Conservation (phyloP, 2,113 vertebrate genomes). For the Pseudorhombus dupliciocellatus region DNA sequence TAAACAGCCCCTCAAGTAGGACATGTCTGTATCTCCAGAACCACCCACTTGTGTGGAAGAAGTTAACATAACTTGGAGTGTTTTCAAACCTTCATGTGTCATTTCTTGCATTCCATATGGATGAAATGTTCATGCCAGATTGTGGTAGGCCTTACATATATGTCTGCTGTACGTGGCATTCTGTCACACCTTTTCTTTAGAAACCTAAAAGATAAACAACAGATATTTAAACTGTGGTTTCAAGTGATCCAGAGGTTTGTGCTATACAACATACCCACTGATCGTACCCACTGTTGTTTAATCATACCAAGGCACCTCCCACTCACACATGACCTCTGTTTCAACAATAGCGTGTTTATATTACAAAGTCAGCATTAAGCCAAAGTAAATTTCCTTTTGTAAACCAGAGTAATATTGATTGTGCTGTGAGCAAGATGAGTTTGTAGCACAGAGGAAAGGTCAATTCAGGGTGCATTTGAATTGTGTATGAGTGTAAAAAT, state of each 20-base stretch:
- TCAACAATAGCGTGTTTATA: constrained; percentile 22
- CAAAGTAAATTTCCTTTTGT: constrained; percentile 50
- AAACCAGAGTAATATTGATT: constrained; percentile 52
- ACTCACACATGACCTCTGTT: constrained; percentile 20
- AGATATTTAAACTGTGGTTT: too few species aligned
- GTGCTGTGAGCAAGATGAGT: constrained; percentile 41
- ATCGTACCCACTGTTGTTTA: constrained; percentile 3
- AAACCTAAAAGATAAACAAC: neutral
- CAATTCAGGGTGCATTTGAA: neutral
- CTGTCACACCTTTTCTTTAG: neutral
- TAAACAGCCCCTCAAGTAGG: constrained; percentile 30
- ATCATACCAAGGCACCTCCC: constrained; percentile 6
- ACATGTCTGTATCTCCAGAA: neutral
- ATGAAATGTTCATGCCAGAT: neutral
- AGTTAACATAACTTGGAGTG: constrained; percentile 9
- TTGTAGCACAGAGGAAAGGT: constrained; percentile 26
- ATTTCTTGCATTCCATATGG: neutral
- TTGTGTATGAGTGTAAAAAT: neutral
- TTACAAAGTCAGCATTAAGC: constrained; percentile 44
- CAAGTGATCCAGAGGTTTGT: neutral
- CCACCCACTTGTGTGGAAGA: constrained; percentile 10
- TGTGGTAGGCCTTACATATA: too few species aligned
- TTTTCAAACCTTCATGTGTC: neutral
- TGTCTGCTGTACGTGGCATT: neutral
- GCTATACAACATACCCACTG: neutral